A percentile compares a stretch with the other conserved stretches of the same genome.
Conservation (phyloP, 2,113 vertebrate genomes). For the Brachypteracias leptosomus region DNA sequence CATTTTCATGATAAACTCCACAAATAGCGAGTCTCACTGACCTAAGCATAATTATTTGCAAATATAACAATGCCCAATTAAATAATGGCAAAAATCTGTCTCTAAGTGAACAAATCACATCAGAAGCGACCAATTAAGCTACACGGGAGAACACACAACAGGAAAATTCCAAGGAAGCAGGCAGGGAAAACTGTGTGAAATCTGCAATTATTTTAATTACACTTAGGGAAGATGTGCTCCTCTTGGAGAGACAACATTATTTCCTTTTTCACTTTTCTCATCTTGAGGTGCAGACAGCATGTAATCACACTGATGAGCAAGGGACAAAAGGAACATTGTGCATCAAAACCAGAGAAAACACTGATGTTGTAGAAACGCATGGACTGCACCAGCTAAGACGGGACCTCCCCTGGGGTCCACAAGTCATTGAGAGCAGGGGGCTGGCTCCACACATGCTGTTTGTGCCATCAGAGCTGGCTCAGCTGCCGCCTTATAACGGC, state of each 20-base stretch:
- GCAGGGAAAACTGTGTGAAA: background rate
- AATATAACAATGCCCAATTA: background rate
- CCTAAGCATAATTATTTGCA: background rate
- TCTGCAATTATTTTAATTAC: background rate
- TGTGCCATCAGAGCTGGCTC: conserved; percentile 56
- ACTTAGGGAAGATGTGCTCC: background rate
- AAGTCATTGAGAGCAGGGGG: too few species aligned
- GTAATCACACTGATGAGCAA: background rate
- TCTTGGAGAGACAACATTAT: background rate
- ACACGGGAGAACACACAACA: background rate
- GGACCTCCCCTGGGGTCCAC: background rate
- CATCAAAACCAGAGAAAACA: too few species aligned
- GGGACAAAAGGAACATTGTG: too few species aligned
- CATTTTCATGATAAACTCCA: background rate
- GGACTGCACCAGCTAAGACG: too few species aligned
- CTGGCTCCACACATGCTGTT: too few species aligned
- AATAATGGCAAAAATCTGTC: background rate
- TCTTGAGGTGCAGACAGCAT: background rate
- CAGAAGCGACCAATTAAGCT: background rate
- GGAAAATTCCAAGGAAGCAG: background rate
- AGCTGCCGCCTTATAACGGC: conserved; percentile 53
- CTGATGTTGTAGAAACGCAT: too few species aligned
- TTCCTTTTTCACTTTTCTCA: background rate
- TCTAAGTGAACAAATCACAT: background rate
- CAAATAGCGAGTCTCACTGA: background rate